Conservation (phyloP, 1,140 invertebrate species). For the Brachionus paranguensis region DNA sequence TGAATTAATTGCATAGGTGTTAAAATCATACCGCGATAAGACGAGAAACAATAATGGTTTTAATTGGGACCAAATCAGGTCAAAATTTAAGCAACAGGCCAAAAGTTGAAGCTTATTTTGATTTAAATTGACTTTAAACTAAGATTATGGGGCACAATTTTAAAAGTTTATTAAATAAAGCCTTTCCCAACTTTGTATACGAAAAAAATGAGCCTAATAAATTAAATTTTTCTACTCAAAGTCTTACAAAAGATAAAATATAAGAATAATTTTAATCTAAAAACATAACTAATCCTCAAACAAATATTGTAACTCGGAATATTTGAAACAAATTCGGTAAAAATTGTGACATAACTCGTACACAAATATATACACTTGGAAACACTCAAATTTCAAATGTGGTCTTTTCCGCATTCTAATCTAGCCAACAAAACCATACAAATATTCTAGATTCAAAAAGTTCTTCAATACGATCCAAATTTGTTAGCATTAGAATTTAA, state of each 20-base stretch:
- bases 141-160: background rate
- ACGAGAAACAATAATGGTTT: background rate
- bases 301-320: constrained; percentile 3
- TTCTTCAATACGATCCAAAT: too few relatives aligned
- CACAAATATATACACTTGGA: background rate
- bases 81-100: background rate
- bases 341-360: background rate
- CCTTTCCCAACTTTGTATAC: background rate
- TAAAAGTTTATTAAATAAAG: background rate
- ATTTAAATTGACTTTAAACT: background rate
- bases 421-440: background rate
- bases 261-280: background rate
- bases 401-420: background rate
- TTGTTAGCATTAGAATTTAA: too few relatives aligned
- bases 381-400: background rate
- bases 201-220: background rate
- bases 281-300: background rate
- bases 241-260: background rate
- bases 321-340: background rate
- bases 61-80: background rate
- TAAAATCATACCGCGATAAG: constrained; percentile 7
- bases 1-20: constrained; percentile 23
- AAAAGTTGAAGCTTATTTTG: background rate
- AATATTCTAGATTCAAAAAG: background rate
- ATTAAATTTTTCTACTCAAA: background rate